Conservation (phyloP, 2,797 vertebrate species). For the Phrynocephalus guinanensis region DNA sequence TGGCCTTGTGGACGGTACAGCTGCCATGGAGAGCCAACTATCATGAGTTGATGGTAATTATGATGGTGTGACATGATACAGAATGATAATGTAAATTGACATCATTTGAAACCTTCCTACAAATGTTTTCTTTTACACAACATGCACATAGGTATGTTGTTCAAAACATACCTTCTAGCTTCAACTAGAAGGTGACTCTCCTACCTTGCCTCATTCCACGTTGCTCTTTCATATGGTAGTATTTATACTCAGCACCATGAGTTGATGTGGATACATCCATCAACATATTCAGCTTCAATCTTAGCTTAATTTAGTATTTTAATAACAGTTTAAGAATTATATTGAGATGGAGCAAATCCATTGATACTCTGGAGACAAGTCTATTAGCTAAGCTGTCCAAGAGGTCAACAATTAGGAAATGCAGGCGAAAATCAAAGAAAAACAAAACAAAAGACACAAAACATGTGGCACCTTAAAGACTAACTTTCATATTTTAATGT, state of each 20-base stretch:
- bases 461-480: no score
- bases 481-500: no score
- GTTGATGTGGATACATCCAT: slow-evolving; percentile 33
- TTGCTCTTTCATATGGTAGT: slow-evolving; percentile 47
- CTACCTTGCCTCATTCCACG: slow-evolving; percentile 32
- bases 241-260: slow-evolving; percentile 51
- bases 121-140: background rate
- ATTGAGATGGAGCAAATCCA: slow-evolving; percentile 43
- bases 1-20: no score
- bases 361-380: slow-evolving; percentile 51
- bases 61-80: background rate
- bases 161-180: no score
- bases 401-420: slow-evolving; percentile 50
- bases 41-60: background rate
- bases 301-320: slow-evolving; percentile 38
- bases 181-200: slow-evolving; percentile 26
- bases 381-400: slow-evolving; percentile 50
- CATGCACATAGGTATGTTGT: no score
- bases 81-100: background rate
- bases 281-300: slow-evolving; percentile 15
- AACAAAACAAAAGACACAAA: no score
- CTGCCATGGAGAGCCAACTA: no score
- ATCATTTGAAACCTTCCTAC: background rate
- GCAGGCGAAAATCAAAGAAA: no score
- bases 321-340: slow-evolving; percentile 47